Evolutionary conservation across 2,797 vertebrate species (phyloP).

Genomic region (Brotula barbata): DNA sequence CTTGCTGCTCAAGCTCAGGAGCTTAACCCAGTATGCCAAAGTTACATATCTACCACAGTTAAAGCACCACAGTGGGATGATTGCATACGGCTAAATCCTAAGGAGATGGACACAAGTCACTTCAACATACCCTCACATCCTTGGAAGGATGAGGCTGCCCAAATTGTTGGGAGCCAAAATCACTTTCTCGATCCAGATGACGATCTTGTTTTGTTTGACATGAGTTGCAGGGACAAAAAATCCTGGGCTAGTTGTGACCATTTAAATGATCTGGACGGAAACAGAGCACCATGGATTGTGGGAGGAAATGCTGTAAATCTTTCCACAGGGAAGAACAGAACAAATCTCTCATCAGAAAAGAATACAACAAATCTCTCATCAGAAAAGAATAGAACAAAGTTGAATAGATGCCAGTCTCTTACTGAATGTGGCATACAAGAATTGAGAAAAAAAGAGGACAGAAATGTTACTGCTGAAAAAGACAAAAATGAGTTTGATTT

Average conservation of each 20-base stretch:
- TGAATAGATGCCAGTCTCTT: constrained; percentile 72
- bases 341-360: no score
- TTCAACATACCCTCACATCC: constrained; percentile 80
- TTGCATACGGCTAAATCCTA: constrained; percentile 58
- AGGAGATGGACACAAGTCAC: constrained; percentile 69
- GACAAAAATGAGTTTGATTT: constrained; percentile 69
- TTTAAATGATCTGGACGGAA: constrained; percentile 57
- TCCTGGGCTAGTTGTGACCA: constrained; percentile 75
- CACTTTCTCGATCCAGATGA: constrained; percentile 69
- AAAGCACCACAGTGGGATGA: constrained; percentile 49
- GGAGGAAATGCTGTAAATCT: constrained; percentile 80
- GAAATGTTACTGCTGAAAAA: constrained; percentile 57
- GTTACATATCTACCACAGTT: constrained; percentile 30
- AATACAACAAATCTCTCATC: constrained; percentile 82
- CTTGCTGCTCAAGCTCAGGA: constrained; percentile 64
- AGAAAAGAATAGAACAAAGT: constrained; percentile 78
- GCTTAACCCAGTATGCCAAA: constrained; percentile 40
- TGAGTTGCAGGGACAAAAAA: constrained; percentile 74
- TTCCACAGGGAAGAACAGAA: constrained; percentile 81
- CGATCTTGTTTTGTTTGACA: constrained; percentile 79
- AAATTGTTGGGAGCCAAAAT: constrained; percentile 67
- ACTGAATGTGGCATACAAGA: constrained; percentile 72
- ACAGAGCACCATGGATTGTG: constrained; percentile 73
- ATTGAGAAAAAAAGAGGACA: constrained; percentile 59
- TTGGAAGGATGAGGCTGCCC: constrained; percentile 65